These are phyloP conservation scores for Spodoptera littoralis DNA, from an alignment of 2,888 invertebrate genomes.

Conservation along the genomic window DNA sequence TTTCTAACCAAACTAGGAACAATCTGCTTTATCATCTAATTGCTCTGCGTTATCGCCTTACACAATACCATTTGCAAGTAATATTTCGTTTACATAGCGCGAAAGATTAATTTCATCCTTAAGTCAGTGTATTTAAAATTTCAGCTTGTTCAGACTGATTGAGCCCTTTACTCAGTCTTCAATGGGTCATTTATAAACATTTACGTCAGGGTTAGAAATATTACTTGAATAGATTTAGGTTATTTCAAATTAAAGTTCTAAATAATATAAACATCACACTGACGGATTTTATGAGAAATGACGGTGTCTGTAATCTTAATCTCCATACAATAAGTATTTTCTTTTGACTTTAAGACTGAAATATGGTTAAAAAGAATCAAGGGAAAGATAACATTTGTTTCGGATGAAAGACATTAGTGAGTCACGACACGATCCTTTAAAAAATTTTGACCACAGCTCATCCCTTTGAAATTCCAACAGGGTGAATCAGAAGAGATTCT, in stretches of 20 bases:
- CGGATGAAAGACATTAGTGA: constrained; percentile 60
- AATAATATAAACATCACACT: constrained; percentile 56
- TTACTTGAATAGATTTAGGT: constrained; percentile 57
- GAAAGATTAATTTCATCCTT: constrained; percentile 23
- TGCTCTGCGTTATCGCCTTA: constrained; percentile 27
- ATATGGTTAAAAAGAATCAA: constrained; percentile 11
- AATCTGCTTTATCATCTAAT: constrained; percentile 55
- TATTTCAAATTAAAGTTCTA: constrained; percentile 63
- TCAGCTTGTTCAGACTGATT: constrained; percentile 26
- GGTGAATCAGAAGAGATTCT: constrained; percentile 70
- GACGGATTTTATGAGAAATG: constrained; percentile 63
- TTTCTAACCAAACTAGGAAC: constrained; percentile 35
- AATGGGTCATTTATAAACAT: constrained; percentile 21
- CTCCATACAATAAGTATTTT: constrained; percentile 19
- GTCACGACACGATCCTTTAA: constrained; percentile 66
- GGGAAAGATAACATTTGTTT: constrained; percentile 34
- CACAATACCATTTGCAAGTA: constrained; percentile 23
- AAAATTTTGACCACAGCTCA: constrained; percentile 69
- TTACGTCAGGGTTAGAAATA: constrained; percentile 42
- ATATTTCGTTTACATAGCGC: constrained; percentile 30
- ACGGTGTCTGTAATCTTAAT: constrained; percentile 42
- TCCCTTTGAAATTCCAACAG: constrained; percentile 67
- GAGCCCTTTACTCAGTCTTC: constrained; percentile 32
- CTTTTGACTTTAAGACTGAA: constrained; percentile 6
- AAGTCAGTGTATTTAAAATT: constrained; percentile 32